These are phyloP conservation scores for Digitonthophagus gazella DNA, from an alignment of 2,888 invertebrate genomes.

Conservation along the genomic window DNA sequence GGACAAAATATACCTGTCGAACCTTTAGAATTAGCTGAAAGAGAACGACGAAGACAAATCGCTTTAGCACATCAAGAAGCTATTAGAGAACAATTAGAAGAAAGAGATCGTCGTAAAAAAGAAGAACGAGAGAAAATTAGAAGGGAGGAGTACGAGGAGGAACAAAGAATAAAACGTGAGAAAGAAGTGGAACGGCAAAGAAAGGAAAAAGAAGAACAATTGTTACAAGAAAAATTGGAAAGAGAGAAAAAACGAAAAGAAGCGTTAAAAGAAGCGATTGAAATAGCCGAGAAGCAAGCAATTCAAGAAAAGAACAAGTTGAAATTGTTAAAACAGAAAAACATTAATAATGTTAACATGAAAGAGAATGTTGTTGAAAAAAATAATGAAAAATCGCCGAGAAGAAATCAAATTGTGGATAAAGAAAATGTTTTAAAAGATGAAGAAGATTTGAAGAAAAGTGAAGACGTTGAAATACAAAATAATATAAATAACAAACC, in stretches of 20 bases:
- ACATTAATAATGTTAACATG: conserved; percentile 48
- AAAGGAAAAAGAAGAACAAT: conserved; percentile 69
- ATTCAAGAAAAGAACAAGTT: conserved; percentile 54
- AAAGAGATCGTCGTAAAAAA: conserved; percentile 70
- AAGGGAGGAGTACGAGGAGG: conserved; percentile 79
- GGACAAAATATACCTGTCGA: conserved; percentile 87
- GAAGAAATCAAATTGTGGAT: conserved; percentile 22
- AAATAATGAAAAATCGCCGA: conserved; percentile 35
- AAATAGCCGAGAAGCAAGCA: conserved; percentile 65
- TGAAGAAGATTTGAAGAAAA: not conserved
- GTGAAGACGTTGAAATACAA: conserved; percentile 13
- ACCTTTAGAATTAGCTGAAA: conserved; percentile 73
- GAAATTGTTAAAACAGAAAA: conserved; percentile 42
- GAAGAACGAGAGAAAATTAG: conserved; percentile 73
- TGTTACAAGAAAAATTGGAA: conserved; percentile 66
- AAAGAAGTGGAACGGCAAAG: conserved; percentile 67
- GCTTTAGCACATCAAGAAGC: conserved; percentile 85
- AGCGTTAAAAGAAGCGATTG: conserved; percentile 73
- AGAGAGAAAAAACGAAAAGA: conserved; percentile 71
- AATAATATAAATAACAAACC: conserved; percentile 37
- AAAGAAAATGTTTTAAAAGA: conserved; percentile 2
- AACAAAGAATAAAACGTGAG: conserved; percentile 72
- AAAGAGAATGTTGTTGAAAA: conserved; percentile 49
- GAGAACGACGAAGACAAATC: conserved; percentile 77
- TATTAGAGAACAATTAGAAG: conserved; percentile 80